These are phyloP conservation scores for Liodrosophila aerea DNA, from an alignment of 2,888 invertebrate species.

Conservation along the genomic window DNA sequence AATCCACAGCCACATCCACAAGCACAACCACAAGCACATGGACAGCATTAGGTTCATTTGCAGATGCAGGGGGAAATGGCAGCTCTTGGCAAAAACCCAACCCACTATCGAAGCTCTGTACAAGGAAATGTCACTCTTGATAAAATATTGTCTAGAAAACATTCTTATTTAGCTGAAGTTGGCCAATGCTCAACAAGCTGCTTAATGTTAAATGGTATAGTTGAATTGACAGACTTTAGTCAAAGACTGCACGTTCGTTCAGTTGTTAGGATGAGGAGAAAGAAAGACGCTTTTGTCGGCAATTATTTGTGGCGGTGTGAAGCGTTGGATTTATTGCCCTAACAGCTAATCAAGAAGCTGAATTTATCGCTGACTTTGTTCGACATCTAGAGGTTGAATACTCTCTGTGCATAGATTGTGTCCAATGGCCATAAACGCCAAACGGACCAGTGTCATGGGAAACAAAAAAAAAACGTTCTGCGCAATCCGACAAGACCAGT, in stretches of 20 bases:
- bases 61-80: conserved; percentile 13
- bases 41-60: conserved; percentile 34
- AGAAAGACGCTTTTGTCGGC: conserved; percentile 53
- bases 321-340: conserved; percentile 60
- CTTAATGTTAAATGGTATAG: conserved; percentile 31
- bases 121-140: conserved; percentile 65
- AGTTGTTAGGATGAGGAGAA: conserved; percentile 14
- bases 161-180: conserved; percentile 44
- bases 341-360: conserved; percentile 65
- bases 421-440: conserved; percentile 20
- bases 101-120: conserved; percentile 58
- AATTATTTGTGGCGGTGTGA: conserved; percentile 60
- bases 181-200: conserved; percentile 18
- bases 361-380: conserved; percentile 63
- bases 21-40: no score
- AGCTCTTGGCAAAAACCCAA: conserved; percentile 24
- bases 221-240: conserved; percentile 23
- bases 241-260: conserved; percentile 29
- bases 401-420: conserved; percentile 36
- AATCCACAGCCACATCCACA: no score
- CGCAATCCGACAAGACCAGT: conserved; percentile 7
- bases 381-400: conserved; percentile 55
- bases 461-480: conserved; percentile 30
- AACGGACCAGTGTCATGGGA: conserved; percentile 52
- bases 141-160: conserved; percentile 62